Conservation (phyloP, 1,140 invertebrate genomes). For the Apis dorsata region DNA sequence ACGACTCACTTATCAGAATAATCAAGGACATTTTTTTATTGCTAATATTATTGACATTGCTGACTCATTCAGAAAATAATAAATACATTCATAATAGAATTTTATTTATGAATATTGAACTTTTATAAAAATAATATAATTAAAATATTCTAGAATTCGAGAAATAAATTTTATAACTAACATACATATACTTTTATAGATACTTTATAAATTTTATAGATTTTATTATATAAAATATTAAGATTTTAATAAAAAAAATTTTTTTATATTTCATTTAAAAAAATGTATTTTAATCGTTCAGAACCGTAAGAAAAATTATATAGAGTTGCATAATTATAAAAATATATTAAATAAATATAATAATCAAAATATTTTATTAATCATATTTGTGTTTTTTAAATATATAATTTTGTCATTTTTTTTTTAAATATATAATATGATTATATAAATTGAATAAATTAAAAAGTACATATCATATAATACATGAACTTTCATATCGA, state of each 20-base stretch:
- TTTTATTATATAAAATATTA: neutral
- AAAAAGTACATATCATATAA: neutral
- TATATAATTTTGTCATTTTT: too few relatives aligned
- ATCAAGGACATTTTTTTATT: constrained; percentile 5
- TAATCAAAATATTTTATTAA: neutral
- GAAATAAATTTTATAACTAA: neutral
- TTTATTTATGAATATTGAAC: neutral
- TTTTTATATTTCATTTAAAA: neutral
- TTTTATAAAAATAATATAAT: neutral
- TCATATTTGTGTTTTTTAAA: too few relatives aligned
- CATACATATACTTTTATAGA: too few relatives aligned
- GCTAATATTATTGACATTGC: constrained; percentile 4
- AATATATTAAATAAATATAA: neutral
- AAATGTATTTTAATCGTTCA: too few relatives aligned
- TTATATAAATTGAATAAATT: neutral
- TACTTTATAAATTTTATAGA: neutral
- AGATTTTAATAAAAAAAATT: neutral
- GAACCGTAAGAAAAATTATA: neutral
- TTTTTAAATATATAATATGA: neutral
- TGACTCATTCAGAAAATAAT: constrained; percentile 12
- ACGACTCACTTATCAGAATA: constrained; percentile 25
- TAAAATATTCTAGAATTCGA: neutral
- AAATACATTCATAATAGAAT: neutral
- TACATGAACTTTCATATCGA: neutral
- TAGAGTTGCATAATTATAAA: too few relatives aligned